Evolutionary conservation across 2,888 invertebrate genomes (phyloP), one percentile per base, ranked within the genome.

Genomic region (Drosophila melanocephala): DNA sequence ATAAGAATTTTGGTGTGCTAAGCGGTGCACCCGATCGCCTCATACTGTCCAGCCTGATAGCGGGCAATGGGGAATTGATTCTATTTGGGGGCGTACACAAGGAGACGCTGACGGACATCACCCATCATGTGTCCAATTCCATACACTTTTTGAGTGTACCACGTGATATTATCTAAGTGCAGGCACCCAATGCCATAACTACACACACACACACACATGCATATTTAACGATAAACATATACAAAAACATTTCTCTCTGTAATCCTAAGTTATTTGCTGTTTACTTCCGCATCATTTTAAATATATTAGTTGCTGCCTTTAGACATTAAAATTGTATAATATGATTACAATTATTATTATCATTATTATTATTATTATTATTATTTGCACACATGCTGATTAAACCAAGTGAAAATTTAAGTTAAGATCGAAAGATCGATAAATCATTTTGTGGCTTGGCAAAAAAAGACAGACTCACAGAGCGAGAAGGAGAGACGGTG

Each of bases 61-160:
- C 96, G 78, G 99, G 98, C 19, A 96, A 97, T 91, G 97, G 97
- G 16, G 99, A 99, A 94, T 94, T 99, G 35, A 96, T 99, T 63
- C 96, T 99, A 95, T 99, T 99, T 94, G 99, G 99, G n/a, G 99
- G 99, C 69, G 97, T 99, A 80, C 96, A 97, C 87, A 97, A 97
- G 92, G 97, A 97, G 92, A 95, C 95, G 74, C 93, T 95, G 75
- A 95, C 95, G 90, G 93, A 93, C 73, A 93, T 93, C 66, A 95
- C 95, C 83, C 96, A 95, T 91, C 95, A 96, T 93, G 96, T 97
- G 90, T 96, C 97, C 50, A 97, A 97, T 94, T 95, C 96, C 67
- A 94, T 97, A 90, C 96, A 97, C 94, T 96, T 96, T 92, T 95
- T 97, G 83, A 95, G 95, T 83, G 95, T 96, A 77, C 96, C 96